Base-by-base conservation (phyloP, 2,888 invertebrate species). In the Antitype chi region DNA sequence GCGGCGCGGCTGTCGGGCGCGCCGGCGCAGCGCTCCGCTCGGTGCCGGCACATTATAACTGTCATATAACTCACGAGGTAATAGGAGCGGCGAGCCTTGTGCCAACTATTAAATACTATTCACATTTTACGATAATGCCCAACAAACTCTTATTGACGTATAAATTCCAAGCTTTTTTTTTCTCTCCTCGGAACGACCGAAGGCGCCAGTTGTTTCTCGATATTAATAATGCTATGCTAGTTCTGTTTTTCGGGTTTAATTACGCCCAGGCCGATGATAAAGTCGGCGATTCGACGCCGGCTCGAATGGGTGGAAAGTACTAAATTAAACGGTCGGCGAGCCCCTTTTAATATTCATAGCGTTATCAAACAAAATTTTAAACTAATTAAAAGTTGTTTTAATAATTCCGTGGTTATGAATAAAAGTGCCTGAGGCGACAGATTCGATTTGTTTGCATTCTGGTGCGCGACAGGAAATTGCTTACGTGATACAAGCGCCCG, bases 111-210 rank as follows among this genome's bases (percentile, higher is more conserved):
- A 95, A 95, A 95, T 93, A 94, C 94, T 93, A 94, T 94, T 94
- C 94, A 94, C 92, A 91, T 95, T 96, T 96, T 93, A 95, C 95
- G 95, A 95, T 96, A 95, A 95, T 95, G 94, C 94, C 94, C 94
- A 92, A 93, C 94, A 93, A 94, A 94, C 92, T 94, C 94, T 93
- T 95, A 96, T 95, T 95, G 95, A 95, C 93, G 94, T 93, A 96
- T 95, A 95, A 96, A 96, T 95, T 95, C 93, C 90, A 88, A 92
- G 87, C 88, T 91, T 93, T 88, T 94, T 93, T 87, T 94, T 89
- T 89, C 87, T 88, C 87, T 88, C 84, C 81, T 91, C 90, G 89
- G 92, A 88, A 94, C 92, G 91, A 94, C 93, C 94, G 91, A 94
- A 93, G 96, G 96, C 96, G 96, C 96, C 96, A 94, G 94, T 95